phyloP scores from a whole-genome alignment of 2,113 vertebrate genomes.

The Tragelaphus imberbis region DNA sequence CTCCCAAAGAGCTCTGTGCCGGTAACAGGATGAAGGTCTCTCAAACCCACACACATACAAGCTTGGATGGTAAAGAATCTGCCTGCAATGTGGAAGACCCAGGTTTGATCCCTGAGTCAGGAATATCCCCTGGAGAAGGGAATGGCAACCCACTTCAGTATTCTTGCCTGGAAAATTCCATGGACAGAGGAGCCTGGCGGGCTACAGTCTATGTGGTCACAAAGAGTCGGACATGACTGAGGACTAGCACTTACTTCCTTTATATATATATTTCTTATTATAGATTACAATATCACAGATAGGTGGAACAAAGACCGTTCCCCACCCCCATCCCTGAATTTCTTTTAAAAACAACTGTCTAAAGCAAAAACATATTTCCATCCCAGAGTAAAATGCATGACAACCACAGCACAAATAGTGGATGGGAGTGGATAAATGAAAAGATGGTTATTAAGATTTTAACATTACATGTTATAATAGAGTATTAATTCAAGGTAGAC shows the following conservation, averaged over 20 bases:
- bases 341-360: not conserved
- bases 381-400: not conserved
- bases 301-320: not conserved
- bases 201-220: not conserved
- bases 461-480: not conserved
- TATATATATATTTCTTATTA: not conserved
- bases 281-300: not conserved
- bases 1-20: not conserved
- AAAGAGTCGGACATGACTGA: not conserved
- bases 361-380: not conserved
- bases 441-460: not conserved
- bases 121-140: not conserved
- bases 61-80: not conserved
- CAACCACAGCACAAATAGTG: not conserved
- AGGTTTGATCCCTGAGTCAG: not conserved
- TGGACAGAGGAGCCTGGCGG: not conserved
- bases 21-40: not conserved
- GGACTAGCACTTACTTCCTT: not conserved
- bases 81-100: not conserved
- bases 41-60: not conserved
- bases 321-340: not conserved
- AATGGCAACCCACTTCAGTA: not conserved
- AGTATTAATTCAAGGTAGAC: not conserved
- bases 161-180: not conserved
- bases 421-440: not conserved